Evolutionary conservation across 2,113 vertebrate species (phyloP).

Genomic region (Trematocara macrostoma): DNA sequence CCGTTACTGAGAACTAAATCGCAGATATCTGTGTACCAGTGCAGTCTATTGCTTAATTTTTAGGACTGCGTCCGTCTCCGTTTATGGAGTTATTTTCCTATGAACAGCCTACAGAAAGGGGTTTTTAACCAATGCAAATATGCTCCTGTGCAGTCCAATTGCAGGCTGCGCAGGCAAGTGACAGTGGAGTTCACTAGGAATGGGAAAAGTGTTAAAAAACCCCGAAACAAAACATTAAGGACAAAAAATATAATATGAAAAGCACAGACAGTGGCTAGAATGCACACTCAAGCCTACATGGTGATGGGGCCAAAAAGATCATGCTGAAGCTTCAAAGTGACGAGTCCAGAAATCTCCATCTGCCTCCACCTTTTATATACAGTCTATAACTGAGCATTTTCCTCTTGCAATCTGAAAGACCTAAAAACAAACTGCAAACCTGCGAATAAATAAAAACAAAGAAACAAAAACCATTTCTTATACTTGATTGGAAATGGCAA

Average conservation of each 20-base stretch:
- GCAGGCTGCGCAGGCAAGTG: background rate
- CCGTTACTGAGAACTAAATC: background rate
- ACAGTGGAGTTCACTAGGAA: background rate
- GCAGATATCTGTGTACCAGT: background rate
- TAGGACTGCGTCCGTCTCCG: background rate
- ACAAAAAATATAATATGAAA: background rate
- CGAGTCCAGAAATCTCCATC: background rate
- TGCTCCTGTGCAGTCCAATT: background rate
- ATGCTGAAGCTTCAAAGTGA: background rate
- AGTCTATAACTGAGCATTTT: background rate
- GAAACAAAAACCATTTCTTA: background rate
- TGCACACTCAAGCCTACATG: background rate
- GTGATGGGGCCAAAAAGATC: background rate
- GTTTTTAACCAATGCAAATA: background rate
- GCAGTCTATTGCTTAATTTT: background rate
- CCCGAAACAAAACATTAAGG: background rate
- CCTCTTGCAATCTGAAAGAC: background rate
- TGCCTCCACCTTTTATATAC: background rate
- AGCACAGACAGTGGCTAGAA: background rate
- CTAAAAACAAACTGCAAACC: background rate
- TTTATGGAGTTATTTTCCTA: background rate
- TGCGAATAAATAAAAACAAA: background rate
- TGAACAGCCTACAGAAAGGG: background rate
- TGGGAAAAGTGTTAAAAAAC: fast-evolving
- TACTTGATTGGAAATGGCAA: background rate